Percentiles rank a stretch among this genome's conserved stretches.
Evolutionary conservation across 1,140 invertebrate genomes (phyloP).

Genomic region (Drosophila sproati): DNA sequence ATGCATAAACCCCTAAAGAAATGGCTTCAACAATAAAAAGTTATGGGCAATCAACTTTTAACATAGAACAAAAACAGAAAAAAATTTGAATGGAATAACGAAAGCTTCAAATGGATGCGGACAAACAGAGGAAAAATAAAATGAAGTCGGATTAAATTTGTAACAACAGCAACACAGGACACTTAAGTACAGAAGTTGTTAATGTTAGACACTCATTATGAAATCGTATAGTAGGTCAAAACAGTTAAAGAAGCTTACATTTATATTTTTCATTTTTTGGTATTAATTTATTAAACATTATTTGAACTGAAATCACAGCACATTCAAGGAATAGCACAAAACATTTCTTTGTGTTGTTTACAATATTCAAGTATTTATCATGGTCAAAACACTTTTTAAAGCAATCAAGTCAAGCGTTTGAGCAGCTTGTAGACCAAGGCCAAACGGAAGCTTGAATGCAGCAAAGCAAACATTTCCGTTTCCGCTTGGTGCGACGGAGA

Average conservation of each 20-base stretch:
- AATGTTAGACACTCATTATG: neutral
- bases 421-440: slow-evolving; percentile 16
- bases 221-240: no score
- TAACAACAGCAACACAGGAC: neutral
- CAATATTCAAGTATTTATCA: neutral
- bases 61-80: no score
- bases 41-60: neutral
- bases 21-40: neutral
- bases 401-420: slow-evolving; percentile 14
- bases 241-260: no score
- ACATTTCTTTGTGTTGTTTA: neutral
- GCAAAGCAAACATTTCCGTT: slow-evolving; percentile 61
- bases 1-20: neutral
- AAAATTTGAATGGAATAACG: neutral
- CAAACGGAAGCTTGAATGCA: slow-evolving; percentile 9
- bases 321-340: no score
- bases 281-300: neutral
- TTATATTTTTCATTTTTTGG: neutral
- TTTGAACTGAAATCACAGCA: neutral
- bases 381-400: slow-evolving; percentile 16
- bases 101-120: neutral
- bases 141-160: no score
- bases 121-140: no score
- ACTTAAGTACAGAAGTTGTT: neutral
- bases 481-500: slow-evolving; percentile 22